Base-by-base conservation (phyloP, 2,888 invertebrate species). In the Microplitis manilae region DNA sequence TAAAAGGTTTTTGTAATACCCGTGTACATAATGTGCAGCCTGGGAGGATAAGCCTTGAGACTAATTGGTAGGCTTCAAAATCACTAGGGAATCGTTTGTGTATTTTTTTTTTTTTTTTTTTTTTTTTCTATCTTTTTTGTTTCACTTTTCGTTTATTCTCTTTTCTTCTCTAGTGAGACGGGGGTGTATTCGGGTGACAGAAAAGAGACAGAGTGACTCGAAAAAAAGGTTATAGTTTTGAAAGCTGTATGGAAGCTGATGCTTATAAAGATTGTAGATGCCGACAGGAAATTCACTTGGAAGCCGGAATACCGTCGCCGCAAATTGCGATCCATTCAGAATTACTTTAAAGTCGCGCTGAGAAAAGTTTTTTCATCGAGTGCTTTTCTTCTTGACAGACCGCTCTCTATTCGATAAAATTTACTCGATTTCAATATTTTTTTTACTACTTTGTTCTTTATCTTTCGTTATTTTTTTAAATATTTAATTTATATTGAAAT, bases 251-350 rank as follows among this genome's bases (percentile, higher is more conserved):
- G 59, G 65, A 73, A 13, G 41, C n/a, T 40, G 72, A 64, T 72
- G 64, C 41, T 73, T 50, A 73, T 64, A 64, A 30, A 40, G 64
- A 38, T 39, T 62, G 64, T 79, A 76, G 77, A 79, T 78, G 62
- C 61, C 68, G 13, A 74, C 76, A 76, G 75, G 77, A 82, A 84
- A 84, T 77, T 85, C 82, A 62, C 79, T 77, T 79, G 81, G 82
- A 84, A 82, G 78, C 77, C 79, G 79, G 81, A 81, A 80, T 82
- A 79, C 81, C 78, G 83, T 84, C 83, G 82, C 85, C 85, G 81
- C 85, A 87, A 88, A 88, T 88, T 88, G 86, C 87, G 82, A 85
- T 84, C 86, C 82, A 86, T 87, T 87, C 87, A 86, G 79, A 81
- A 87, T 86, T 85, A 86, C 87, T 86, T 85, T 86, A 85, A 86